These are phyloP conservation scores for Bombycilla garrulus DNA, from an alignment of 2,113 vertebrate genomes.

Conservation along the genomic window DNA sequence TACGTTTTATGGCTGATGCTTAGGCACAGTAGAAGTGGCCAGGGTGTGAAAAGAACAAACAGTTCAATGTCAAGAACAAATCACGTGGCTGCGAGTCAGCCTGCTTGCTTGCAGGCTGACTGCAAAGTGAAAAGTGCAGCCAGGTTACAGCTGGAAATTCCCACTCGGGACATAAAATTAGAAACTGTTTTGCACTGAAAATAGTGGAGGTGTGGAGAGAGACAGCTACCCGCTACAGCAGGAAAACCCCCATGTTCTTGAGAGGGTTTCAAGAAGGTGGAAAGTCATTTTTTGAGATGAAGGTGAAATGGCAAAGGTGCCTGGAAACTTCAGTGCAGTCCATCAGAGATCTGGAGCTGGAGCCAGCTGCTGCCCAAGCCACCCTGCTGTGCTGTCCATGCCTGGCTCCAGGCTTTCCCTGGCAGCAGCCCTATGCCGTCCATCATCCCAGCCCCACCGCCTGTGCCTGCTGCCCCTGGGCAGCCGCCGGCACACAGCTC, in stretches of 20 bases:
- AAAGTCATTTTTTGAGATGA: background rate
- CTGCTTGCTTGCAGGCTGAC: background rate
- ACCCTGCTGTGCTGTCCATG: rapidly evolving
- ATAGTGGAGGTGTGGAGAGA: rapidly evolving
- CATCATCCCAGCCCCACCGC: rapidly evolving
- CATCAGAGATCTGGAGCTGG: background rate
- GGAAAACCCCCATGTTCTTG: background rate
- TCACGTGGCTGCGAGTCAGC: conserved; percentile 53
- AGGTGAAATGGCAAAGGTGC: background rate
- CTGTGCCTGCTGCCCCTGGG: rapidly evolving
- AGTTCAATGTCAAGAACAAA: conserved; percentile 55
- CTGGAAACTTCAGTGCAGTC: background rate
- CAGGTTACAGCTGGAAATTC: conserved; percentile 40
- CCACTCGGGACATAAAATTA: background rate
- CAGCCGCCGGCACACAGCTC: rapidly evolving
- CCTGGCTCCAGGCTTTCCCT: background rate
- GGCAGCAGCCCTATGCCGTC: background rate
- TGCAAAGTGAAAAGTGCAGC: too few species aligned
- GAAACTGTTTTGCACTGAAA: background rate
- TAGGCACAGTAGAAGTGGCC: conserved; percentile 12
- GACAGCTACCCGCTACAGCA: background rate
- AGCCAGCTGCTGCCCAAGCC: rapidly evolving
- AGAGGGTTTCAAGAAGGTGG: background rate
- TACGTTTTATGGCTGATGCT: background rate
- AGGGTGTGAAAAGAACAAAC: conserved; percentile 45